A percentile compares a stretch with the other conserved stretches of the same genome.
phyloP scores from a whole-genome alignment of 2,797 vertebrate species.

The Forpus xanthops region DNA sequence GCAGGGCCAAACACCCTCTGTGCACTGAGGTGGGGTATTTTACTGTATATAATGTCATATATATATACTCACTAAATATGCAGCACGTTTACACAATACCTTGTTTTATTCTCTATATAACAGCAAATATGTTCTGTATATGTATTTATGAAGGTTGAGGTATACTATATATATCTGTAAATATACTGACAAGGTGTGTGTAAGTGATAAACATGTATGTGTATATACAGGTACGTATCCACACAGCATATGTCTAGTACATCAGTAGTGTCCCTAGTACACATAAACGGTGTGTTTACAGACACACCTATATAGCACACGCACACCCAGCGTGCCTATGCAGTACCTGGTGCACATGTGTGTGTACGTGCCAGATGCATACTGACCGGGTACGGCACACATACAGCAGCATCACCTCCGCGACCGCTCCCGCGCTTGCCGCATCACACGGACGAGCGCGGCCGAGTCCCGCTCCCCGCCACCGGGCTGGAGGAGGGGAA shows the following conservation, averaged over 20 bases:
- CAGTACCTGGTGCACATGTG: background rate
- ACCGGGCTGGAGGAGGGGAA: no score
- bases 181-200: background rate
- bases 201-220: no score
- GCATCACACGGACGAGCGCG: rapidly evolving
- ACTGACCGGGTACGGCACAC: background rate
- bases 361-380: background rate
- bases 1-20: background rate
- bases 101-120: background rate
- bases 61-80: background rate
- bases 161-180: background rate
- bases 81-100: background rate
- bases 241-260: rapidly evolving
- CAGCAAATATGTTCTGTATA: background rate
- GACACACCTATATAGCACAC: background rate
- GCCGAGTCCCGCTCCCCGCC: rapidly evolving
- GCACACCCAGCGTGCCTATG: rapidly evolving
- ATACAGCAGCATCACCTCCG: background rate
- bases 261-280: rapidly evolving
- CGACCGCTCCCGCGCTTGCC: no score
- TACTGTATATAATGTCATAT: background rate
- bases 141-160: background rate
- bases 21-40: background rate
- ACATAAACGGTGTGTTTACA: no score
- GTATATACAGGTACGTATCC: background rate